Percentiles rank a stretch among this genome's conserved stretches.
These are phyloP conservation scores for Drosophila takahashii DNA, from an alignment of 1,140 invertebrate species.

Conservation along the genomic window DNA sequence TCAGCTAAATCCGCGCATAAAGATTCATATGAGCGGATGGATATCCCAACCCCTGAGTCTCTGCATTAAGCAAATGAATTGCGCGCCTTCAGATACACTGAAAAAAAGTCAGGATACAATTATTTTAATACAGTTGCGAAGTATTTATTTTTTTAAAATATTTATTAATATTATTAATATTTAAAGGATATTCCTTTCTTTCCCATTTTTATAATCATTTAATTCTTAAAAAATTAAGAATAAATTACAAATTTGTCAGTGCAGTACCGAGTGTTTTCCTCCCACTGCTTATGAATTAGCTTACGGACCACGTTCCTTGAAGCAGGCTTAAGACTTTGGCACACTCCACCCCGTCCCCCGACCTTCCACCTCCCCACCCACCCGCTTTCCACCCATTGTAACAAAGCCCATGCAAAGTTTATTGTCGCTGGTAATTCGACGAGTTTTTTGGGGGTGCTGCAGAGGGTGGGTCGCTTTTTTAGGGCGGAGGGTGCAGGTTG, in stretches of 20 bases:
- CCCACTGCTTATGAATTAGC: conserved; percentile 69
- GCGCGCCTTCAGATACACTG: conserved; percentile 5
- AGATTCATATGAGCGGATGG: conserved; percentile 57
- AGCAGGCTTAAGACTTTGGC: conserved; percentile 61
- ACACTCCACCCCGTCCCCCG: conserved; percentile 6
- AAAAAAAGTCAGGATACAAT: background rate
- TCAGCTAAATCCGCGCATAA: conserved; percentile 61
- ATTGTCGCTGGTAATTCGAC: conserved; percentile 65
- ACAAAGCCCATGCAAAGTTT: conserved; percentile 53
- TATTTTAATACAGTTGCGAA: no score
- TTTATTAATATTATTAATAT: no score
- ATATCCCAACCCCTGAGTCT: conserved; percentile 32
- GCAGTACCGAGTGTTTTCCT: no score
- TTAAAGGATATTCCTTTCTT: no score
- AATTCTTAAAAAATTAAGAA: no score
- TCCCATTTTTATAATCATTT: no score
- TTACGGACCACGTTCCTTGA: conserved; percentile 60
- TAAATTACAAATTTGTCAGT: no score
- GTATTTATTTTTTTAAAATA: background rate
- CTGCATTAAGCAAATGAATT: conserved; percentile 79
- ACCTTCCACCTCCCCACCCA: background rate
- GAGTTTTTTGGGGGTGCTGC: conserved; percentile 10
- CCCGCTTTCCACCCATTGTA: conserved; percentile 18
- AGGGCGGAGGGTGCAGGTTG: conserved; percentile 43
- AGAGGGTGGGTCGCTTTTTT: conserved; percentile 58